phyloP scores from a whole-genome alignment of 2,797 vertebrate genomes.

The Halcyon chelicuti region DNA sequence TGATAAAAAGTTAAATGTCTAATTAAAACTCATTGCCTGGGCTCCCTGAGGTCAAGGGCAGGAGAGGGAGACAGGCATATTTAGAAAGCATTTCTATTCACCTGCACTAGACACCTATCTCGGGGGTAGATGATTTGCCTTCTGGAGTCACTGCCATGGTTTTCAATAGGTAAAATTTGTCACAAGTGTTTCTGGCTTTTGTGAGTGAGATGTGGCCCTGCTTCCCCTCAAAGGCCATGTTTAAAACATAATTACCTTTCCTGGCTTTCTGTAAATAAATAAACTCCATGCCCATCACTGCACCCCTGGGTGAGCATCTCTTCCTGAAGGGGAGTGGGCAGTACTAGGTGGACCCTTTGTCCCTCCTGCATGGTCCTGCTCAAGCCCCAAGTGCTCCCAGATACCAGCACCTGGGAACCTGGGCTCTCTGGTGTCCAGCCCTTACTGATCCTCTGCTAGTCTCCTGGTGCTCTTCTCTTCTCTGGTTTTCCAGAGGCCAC shows the following conservation, averaged over 20 bases:
- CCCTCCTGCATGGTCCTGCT: neutral
- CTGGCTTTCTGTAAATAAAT: neutral
- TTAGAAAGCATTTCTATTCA: neutral
- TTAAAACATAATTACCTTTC: neutral
- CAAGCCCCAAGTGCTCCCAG: neutral
- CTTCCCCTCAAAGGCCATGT: neutral
- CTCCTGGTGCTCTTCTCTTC: neutral
- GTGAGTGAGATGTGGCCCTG: neutral
- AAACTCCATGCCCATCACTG: neutral
- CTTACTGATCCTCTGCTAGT: neutral
- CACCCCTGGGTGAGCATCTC: neutral
- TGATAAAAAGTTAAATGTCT: neutral
- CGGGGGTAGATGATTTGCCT: neutral
- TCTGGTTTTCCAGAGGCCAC: neutral
- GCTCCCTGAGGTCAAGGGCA: accelerated
- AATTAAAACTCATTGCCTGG: neutral
- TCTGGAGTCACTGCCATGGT: neutral
- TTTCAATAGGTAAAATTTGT: neutral
- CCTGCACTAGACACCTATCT: neutral
- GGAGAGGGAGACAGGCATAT: neutral
- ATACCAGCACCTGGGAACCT: neutral
- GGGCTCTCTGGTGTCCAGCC: neutral
- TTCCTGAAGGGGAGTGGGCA: neutral
- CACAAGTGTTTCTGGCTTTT: neutral
- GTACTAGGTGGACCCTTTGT: neutral